Evolutionary conservation across 2,888 invertebrate genomes (phyloP), one percentile per base, ranked within the genome.

Genomic region (Balanococcus diminutus): DNA sequence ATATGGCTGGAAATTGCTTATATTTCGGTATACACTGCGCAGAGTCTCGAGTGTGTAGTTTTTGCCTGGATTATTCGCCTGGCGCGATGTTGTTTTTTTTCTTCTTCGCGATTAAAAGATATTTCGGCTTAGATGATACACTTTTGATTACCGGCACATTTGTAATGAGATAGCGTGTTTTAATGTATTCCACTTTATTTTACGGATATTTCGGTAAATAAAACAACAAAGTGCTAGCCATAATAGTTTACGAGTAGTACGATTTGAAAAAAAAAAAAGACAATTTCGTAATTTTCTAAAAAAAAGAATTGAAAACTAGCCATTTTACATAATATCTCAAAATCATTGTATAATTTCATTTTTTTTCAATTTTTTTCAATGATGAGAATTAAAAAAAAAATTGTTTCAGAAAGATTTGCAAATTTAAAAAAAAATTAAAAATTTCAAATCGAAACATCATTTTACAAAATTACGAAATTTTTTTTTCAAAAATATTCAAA

Each of bases 1-100:
- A 79, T 79, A 79, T 36, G 36, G 75, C 36, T 79, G 75, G 75
- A 79, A 79, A 79, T 75, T 75, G 75, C 75, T 75, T 61, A 67
- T 67, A 67, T 28, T 67, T 67, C 28, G 28, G 67, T 67, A 28
- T 67, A 67, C 28, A 56, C 28, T 67, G 56, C 11, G 1, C 2
- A 16, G 14, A 46, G 67, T 67, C 67, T 67, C 67, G 67, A 67
- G 67, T 67, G 67, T 67, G 67, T 67, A 67, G 67, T 67, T 67
- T 67, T 67, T 67, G 67, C 67, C 9, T 5, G 67, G 67, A 67
- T 67, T 67, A 67, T 67, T 67, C 28, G 28, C 11, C 4, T 3
- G 28, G 67, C n/a, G n/a, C n/a, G n/a, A n/a, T n/a, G n/a, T n/a
- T n/a, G 22, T 61, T 67, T 28, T 67, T 28, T 25, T 3, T 6